Conservation (phyloP, 2,888 invertebrate genomes). For the Cerastoderma edule region DNA sequence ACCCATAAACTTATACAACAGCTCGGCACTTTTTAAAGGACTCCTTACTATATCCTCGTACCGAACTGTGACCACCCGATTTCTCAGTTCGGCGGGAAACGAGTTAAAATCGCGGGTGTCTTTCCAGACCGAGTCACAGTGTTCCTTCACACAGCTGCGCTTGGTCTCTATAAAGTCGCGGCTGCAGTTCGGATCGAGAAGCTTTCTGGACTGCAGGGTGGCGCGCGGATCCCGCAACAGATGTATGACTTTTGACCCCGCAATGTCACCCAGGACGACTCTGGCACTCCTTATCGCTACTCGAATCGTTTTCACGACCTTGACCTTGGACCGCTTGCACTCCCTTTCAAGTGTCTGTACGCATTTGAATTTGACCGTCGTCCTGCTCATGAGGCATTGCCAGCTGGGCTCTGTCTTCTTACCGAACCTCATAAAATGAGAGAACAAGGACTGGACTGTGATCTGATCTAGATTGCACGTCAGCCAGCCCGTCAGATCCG, state of each 20-base stretch:
- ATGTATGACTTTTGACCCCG: slow-evolving; percentile 10
- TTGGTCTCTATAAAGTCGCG: background rate
- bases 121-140: background rate
- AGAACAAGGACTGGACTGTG: background rate
- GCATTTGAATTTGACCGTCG: background rate
- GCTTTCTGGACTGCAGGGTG: slow-evolving; percentile 4
- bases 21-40: background rate
- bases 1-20: slow-evolving; percentile 4
- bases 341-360: background rate
- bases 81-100: background rate
- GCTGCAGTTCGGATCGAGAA: background rate
- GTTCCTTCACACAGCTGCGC: background rate
- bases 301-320: slow-evolving; percentile 9
- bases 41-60: slow-evolving; percentile 8
- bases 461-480: slow-evolving; percentile 8
- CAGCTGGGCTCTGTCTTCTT: background rate
- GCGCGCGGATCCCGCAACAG: slow-evolving; percentile 8
- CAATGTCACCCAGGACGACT: background rate
- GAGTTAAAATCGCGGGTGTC: background rate
- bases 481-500: slow-evolving; percentile 8
- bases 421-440: slow-evolving; percentile 8
- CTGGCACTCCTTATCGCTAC: background rate
- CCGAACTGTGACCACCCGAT: background rate
- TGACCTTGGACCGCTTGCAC: background rate
- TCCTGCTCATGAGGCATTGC: background rate